Base-by-base conservation (phyloP, 2,888 invertebrate genomes). In the Clunio marinus region DNA sequence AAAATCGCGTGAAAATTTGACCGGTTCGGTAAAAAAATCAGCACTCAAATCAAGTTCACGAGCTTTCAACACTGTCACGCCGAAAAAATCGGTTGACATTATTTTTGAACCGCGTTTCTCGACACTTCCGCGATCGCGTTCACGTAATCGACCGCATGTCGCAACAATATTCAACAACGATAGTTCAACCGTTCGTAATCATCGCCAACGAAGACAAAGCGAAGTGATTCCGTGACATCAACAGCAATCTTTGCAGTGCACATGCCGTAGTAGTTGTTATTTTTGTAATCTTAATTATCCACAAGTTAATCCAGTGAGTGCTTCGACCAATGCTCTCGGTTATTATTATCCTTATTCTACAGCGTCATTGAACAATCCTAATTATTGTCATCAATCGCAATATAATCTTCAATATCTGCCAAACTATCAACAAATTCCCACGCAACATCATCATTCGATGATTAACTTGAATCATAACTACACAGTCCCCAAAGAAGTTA, bases 161-260 rank as follows among this genome's bases (percentile, higher is more conserved):
- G 68, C 68, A 17, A 68, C 68, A 27, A 68, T 68, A 8, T 68
- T 68, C 10, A 17, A 35, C 15, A 55, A 17, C 28, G 57, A 57
- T 1, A 22, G 2, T 8, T 15, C 24, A 8, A 8, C 7, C 1
- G 7, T 13, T 2, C 20, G n/a, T 8, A 32, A 13, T 17, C 41
- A 28, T 15, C 58, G 28, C 1, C 37, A 7, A 5, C 35, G 58
- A 4, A 57, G 58, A 13, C 35, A 58, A 17, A 37, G 41, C 27
- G 58, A 58, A 68, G 68, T 68, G 68, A 68, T 58, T 68, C 68
- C 68, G 68, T 68, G 68, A 68, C 68, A 68, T 57, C 68, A 66
- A 55, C 51, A 28, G 28, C 66, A 66, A 24, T 17, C 41, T 5
- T 13, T 22, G 10, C 68, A 68, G 20, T 68, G 68, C 27, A 68